These are phyloP conservation scores for Coendou prehensilis DNA, from an alignment of 2,797 vertebrate genomes.

Conservation along the genomic window DNA sequence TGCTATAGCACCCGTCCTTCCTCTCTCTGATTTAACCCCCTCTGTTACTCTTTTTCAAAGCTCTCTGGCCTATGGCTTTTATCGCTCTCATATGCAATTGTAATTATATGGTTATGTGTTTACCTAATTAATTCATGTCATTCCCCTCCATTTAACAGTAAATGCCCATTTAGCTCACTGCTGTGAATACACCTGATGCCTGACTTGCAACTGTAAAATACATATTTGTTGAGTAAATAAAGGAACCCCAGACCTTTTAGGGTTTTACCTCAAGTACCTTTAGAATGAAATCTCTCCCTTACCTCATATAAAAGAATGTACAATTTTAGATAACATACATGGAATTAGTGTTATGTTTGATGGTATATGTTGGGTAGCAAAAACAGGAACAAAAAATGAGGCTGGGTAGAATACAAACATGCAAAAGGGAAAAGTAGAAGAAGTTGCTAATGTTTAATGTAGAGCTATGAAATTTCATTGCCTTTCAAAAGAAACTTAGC, in stretches of 20 bases:
- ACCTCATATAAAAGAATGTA: not conserved
- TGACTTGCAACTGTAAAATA: not conserved
- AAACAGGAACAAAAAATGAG: not conserved
- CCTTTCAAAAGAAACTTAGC: conserved; percentile 38
- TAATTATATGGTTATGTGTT: not conserved
- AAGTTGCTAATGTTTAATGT: not conserved
- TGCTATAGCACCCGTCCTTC: not conserved
- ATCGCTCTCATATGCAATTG: not conserved
- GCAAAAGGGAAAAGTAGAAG: not conserved
- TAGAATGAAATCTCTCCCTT: conserved; percentile 39
- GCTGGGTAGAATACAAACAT: not conserved
- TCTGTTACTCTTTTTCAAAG: not conserved
- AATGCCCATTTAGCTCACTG: not conserved
- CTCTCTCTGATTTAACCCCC: not conserved
- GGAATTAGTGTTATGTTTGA: not conserved
- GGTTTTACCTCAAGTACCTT: not conserved
- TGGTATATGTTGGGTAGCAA: not conserved
- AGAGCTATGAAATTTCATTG: not conserved
- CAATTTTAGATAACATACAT: not conserved
- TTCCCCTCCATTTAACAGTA: not conserved
- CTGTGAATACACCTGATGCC: not conserved
- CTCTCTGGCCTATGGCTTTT: not conserved
- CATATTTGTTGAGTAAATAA: conserved; percentile 1
- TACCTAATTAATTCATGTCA: not conserved
- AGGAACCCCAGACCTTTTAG: not conserved